phyloP scores from a whole-genome alignment of 2,797 vertebrate genomes.

The Pseudochaenichthys georgianus region DNA sequence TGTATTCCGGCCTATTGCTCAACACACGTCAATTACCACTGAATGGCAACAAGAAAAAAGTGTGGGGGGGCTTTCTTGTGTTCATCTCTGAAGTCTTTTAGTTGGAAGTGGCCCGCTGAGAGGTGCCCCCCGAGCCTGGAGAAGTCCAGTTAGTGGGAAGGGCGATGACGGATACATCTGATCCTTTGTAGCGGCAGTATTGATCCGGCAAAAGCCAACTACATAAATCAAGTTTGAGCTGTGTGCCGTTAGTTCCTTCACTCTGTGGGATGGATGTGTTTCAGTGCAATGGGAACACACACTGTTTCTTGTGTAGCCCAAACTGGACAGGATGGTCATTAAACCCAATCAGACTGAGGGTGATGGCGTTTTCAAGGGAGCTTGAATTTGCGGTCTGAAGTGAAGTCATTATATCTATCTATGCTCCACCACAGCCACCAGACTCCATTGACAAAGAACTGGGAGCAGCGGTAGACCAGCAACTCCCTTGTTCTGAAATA shows the following conservation, averaged over 20 bases:
- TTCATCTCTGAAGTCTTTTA: slow-evolving; percentile 54
- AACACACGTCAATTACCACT: slow-evolving; percentile 34
- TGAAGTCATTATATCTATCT: too few species aligned
- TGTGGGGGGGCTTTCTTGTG: background rate
- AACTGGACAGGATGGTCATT: slow-evolving; percentile 52
- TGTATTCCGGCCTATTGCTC: slow-evolving; percentile 14
- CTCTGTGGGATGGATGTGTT: slow-evolving; percentile 57
- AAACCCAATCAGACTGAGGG: slow-evolving; percentile 41
- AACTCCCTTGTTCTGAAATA: too few species aligned
- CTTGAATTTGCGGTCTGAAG: slow-evolving; percentile 17
- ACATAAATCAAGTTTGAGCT: slow-evolving; percentile 80
- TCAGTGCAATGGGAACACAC: slow-evolving; percentile 37
- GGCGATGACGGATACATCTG: slow-evolving; percentile 78
- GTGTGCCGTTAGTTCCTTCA: slow-evolving; percentile 49
- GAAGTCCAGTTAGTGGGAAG: slow-evolving; percentile 68
- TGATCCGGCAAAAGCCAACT: slow-evolving; percentile 78
- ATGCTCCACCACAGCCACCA: too few species aligned
- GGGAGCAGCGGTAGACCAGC: too few species aligned
- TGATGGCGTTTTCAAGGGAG: background rate
- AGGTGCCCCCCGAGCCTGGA: slow-evolving; percentile 33
- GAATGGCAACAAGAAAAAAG: slow-evolving; percentile 13
- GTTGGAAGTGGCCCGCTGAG: slow-evolving; percentile 47
- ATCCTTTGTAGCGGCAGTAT: slow-evolving; percentile 81
- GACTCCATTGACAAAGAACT: too few species aligned
- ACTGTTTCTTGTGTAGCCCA: slow-evolving; percentile 29